Evolutionary conservation across 2,888 invertebrate genomes (phyloP).

Genomic region (Liposcelis brunnea): DNA sequence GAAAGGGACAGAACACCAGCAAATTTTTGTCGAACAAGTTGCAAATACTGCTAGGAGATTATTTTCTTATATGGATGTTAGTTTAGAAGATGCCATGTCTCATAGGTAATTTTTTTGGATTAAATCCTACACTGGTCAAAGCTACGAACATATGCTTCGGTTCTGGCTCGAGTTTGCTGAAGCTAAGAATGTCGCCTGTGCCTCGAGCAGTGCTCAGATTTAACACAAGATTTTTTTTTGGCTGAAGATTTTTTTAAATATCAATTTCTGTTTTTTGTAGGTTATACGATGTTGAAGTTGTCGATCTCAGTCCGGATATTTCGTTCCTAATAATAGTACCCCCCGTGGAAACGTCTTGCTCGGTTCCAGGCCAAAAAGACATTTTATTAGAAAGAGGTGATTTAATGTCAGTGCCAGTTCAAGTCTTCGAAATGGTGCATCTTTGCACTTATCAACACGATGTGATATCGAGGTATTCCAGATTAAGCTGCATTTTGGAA

Average conservation of each 20-base stretch:
- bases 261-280: constrained; percentile 24
- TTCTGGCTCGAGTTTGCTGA: no score
- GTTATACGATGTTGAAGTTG: constrained; percentile 82
- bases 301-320: constrained; percentile 80
- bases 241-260: no score
- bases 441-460: constrained; percentile 83
- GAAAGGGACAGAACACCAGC: constrained; percentile 47
- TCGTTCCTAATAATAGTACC: constrained; percentile 86
- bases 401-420: constrained; percentile 75
- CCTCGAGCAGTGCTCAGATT: no score
- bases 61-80: constrained; percentile 66
- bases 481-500: constrained; percentile 84
- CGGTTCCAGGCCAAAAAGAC: constrained; percentile 73
- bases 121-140: no score
- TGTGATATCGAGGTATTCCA: constrained; percentile 79
- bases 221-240: no score
- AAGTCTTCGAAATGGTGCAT: constrained; percentile 90
- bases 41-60: constrained; percentile 56
- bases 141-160: no score
- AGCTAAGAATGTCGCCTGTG: no score
- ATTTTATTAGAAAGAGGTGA: constrained; percentile 70
- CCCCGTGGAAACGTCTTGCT: constrained; percentile 81
- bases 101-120: constrained; percentile 31
- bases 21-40: constrained; percentile 60
- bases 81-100: constrained; percentile 43